Evolutionary conservation across 2,797 vertebrate species (phyloP).

Genomic region (Siniperca scherzeri): DNA sequence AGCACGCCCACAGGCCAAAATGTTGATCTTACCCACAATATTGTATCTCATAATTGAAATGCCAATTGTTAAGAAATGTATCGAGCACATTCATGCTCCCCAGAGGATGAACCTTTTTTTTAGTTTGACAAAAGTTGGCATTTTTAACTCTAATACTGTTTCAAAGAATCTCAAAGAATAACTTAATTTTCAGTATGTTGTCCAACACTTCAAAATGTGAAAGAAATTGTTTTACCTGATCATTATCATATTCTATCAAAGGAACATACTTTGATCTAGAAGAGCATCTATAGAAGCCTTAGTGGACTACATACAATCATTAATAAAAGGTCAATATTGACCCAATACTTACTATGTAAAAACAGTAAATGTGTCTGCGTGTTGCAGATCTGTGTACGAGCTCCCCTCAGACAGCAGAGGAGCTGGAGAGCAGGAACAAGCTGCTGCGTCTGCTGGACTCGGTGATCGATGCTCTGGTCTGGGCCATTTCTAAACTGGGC

Average conservation of each 20-base stretch:
- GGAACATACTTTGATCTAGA: background rate
- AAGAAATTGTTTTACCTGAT: too few relatives aligned
- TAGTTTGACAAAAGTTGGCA: too few relatives aligned
- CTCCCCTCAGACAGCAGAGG: conserved; percentile 83
- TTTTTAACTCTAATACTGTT: too few relatives aligned
- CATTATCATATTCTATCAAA: too few relatives aligned
- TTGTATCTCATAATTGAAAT: background rate
- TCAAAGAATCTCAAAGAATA: too few relatives aligned
- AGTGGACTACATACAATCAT: background rate
- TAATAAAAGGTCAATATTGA: background rate
- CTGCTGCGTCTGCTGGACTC: conserved; percentile 93
- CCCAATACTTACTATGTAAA: background rate
- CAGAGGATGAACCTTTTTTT: background rate
- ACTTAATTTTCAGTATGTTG: background rate
- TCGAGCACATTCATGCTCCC: background rate
- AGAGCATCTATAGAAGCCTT: background rate
- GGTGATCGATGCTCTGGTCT: conserved; percentile 94
- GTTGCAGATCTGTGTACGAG: conserved; percentile 87
- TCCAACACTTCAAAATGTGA: too few relatives aligned
- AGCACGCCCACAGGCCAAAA: background rate
- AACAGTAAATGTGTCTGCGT: background rate
- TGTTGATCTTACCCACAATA: background rate
- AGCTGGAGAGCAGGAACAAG: conserved; percentile 90
- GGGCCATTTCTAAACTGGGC: conserved; percentile 94
- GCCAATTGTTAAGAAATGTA: too few relatives aligned